Evolutionary conservation across 2,797 vertebrate species (phyloP), one percentile per base, ranked within the genome.

Genomic region (Garrulus glandarius): DNA sequence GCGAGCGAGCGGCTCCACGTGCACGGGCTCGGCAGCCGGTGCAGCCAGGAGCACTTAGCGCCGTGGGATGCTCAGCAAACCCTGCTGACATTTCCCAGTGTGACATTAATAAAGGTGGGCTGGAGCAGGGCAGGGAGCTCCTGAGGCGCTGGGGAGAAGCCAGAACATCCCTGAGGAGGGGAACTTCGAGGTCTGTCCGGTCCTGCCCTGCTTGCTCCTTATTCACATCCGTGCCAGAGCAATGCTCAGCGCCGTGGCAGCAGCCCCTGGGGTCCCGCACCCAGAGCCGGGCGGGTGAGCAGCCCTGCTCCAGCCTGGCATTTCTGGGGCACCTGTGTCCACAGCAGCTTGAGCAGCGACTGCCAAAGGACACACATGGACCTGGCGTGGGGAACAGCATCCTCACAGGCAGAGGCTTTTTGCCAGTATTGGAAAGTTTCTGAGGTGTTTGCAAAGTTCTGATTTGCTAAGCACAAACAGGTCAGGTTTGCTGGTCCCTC

Each of bases 21-120:
- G 16, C 30, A 0, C 1, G 2, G 64, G 82, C 52, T 13, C 39
- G 1, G 77, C 85, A 43, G 78, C 68, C 47, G 1, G 75, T 5
- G 60, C 80, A 32, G 88, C 85, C 39, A 0, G 50, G 37, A 70
- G 93, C 85, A 50, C 6, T 70, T 0, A 30, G 77, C 0, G 14
- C 88, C 13, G 1, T 5, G 11, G 89, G 89, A 53, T 2, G 64
- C 50, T 72, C 26, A 15, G 80, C 92, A 77, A 74, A 57, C 39
- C 39, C 60, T 0, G 72, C 72, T 78, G 95, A 75, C 81, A 46
- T 84, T 57, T 86, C 81, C 90, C 84, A 32, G n/a, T 0, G 6
- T 81, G 95, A 84, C 67, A 10, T n/a, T 71, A 82, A 64, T 30
- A 67, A 94, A 82, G 92, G 95, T 79, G 94, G 94, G 74, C 63